Percentiles rank a stretch among this genome's conserved stretches.
Evolutionary conservation across 2,888 invertebrate species (phyloP).

Genomic region (Nineta flava): DNA sequence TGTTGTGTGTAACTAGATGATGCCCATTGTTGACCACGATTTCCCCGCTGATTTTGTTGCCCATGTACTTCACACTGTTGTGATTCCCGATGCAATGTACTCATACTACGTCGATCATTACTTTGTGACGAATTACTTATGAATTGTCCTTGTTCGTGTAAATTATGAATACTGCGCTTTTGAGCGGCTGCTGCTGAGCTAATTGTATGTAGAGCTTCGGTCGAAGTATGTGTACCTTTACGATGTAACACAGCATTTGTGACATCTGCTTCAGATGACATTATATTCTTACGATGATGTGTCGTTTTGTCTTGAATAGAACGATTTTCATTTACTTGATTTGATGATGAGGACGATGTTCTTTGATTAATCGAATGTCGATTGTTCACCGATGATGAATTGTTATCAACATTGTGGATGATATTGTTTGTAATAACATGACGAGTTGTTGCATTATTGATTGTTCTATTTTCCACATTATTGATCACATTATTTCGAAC

Average conservation of each 20-base stretch:
- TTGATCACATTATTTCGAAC: no score
- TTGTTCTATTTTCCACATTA: no score
- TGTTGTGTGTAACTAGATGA: conserved; percentile 25
- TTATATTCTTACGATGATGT: conserved; percentile 52
- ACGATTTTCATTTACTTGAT: background rate
- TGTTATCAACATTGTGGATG: background rate
- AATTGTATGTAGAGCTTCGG: conserved; percentile 57
- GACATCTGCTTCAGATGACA: conserved; percentile 57
- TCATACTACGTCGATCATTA: conserved; percentile 59
- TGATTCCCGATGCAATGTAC: conserved; percentile 58
- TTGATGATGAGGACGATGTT: background rate
- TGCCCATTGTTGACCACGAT: conserved; percentile 35
- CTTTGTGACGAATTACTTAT: conserved; percentile 48
- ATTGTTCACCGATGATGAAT: background rate
- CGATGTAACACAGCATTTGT: conserved; percentile 65
- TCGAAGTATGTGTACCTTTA: conserved; percentile 47
- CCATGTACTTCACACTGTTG: conserved; percentile 32
- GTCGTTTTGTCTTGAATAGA: background rate
- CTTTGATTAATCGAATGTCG: background rate
- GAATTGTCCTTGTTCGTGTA: conserved; percentile 56
- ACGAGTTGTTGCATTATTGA: no score
- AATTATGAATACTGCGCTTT: conserved; percentile 63
- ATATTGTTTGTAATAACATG: no score
- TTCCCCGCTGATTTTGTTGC: conserved; percentile 23
- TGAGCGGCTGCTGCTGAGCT: conserved; percentile 63